A percentile compares a stretch with the other conserved stretches of the same genome.
Conservation (phyloP, 2,888 invertebrate species). For the Holacanthella duospinosa region DNA sequence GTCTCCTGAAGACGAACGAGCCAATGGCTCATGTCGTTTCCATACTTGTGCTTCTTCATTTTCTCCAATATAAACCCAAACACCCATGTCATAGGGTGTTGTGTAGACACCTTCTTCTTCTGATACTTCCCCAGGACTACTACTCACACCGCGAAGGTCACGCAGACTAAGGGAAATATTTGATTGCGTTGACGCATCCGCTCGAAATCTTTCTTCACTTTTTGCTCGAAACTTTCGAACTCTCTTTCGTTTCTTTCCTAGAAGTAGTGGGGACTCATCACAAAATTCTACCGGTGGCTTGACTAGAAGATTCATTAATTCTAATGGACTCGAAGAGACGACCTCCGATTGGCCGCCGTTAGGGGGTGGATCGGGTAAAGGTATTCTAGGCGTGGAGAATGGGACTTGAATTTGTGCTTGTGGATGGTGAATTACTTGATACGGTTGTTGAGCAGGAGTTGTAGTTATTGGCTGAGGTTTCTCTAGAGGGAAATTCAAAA, state of each 20-base stretch:
- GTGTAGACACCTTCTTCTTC: conserved; percentile 50
- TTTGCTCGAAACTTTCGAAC: conserved; percentile 15
- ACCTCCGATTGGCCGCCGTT: not conserved
- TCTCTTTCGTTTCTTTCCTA: not conserved
- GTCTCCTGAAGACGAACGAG: conserved; percentile 43
- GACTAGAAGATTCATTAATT: not conserved
- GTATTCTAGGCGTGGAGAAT: not conserved
- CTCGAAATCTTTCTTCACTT: conserved; percentile 21
- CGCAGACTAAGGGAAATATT: conserved; percentile 30
- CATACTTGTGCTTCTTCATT: conserved; percentile 57
- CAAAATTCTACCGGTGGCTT: conserved; percentile 7
- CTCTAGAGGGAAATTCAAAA: not conserved
- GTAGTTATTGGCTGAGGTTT: not conserved
- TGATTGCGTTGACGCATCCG: conserved; percentile 31
- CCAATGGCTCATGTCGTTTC: conserved; percentile 43
- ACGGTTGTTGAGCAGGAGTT: not conserved
- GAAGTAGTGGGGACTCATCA: not conserved
- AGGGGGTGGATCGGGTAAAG: not conserved
- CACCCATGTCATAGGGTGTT: conserved; percentile 59
- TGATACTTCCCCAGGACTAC: conserved; percentile 33
- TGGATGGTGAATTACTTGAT: not conserved
- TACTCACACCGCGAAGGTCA: conserved; percentile 16
- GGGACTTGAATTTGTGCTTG: not conserved
- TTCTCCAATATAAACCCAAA: conserved; percentile 67
- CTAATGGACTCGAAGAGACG: not conserved